A percentile compares a stretch with the other conserved stretches of the same genome.
Evolutionary conservation across 30 jellyfish, hydroid and myxozoan species (phyloP).

Genomic region (Aurelia sp.): DNA sequence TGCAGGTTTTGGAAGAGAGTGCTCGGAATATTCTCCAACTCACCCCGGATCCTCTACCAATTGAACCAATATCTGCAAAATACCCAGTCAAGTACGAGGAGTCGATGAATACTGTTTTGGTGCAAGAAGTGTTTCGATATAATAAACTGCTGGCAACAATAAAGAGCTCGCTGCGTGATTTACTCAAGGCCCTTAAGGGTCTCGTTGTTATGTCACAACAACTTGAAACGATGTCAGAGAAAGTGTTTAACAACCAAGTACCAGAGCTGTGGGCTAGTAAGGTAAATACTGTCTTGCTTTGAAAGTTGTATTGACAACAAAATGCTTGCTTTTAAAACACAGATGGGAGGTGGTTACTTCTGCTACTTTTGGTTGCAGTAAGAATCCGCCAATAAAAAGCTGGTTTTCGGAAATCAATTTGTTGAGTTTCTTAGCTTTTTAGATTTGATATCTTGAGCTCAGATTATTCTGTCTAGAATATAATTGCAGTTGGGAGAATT

Average conservation of each 20-base stretch:
- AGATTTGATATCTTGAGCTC: too few relatives aligned
- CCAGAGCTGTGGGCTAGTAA: constrained; percentile 96
- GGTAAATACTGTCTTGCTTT: constrained; percentile 37
- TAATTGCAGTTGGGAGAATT: too few relatives aligned
- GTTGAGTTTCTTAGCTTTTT: too few relatives aligned
- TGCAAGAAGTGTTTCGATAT: constrained; percentile 89
- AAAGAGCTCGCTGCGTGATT: constrained; percentile 71
- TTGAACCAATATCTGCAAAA: constrained; percentile 71
- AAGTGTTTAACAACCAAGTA: constrained; percentile 84
- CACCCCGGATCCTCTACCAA: constrained; percentile 82
- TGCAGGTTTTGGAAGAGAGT: constrained; percentile 88
- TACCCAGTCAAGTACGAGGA: constrained; percentile 96
- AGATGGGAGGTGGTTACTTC: too few relatives aligned
- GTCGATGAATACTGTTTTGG: constrained; percentile 94
- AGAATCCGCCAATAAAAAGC: too few relatives aligned
- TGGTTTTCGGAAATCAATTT: too few relatives aligned
- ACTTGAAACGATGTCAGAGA: constrained; percentile 91
- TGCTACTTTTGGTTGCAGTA: too few relatives aligned
- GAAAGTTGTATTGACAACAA: too few relatives aligned
- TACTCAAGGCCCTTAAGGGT: constrained; percentile 91
- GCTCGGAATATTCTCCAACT: constrained; percentile 75
- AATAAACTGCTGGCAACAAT: constrained; percentile 80
- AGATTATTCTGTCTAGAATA: too few relatives aligned
- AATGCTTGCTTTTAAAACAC: too few relatives aligned
- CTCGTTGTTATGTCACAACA: constrained; percentile 96